A percentile compares a stretch with the other conserved stretches of the same genome.
phyloP scores from a whole-genome alignment of 1,140 invertebrate species.

The Zaprionus capensis region DNA sequence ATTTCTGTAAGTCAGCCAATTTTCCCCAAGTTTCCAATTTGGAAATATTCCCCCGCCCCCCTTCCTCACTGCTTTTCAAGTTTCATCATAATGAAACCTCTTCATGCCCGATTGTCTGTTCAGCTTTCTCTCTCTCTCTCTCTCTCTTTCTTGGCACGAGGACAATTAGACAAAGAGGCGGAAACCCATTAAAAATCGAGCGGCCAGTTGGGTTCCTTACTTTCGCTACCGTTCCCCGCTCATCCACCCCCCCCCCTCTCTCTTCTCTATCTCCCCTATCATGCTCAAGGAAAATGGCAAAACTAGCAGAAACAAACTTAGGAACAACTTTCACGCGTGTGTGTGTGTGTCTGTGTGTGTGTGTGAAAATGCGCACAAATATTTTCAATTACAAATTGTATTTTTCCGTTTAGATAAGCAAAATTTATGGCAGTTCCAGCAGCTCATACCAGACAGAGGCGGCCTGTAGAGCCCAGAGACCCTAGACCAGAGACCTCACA shows the following conservation, averaged over 20 bases:
- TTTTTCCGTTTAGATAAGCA: conserved; percentile 81
- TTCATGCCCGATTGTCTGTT: neutral
- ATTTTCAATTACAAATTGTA: conserved; percentile 82
- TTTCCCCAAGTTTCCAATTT: neutral
- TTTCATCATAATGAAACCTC: conserved; percentile 1
- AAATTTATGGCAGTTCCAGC: conserved; percentile 71
- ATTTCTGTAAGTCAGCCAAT: neutral
- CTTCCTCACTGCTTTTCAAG: neutral
- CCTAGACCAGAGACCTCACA: conserved; percentile 2
- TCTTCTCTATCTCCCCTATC: neutral
- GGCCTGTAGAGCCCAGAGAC: neutral
- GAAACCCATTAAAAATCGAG: conserved; percentile 53
- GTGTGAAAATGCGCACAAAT: conserved; percentile 59
- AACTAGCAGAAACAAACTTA: conserved; percentile 48
- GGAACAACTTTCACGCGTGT: conserved; percentile 29
- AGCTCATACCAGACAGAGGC: conserved; percentile 12
- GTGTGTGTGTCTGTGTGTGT: conserved; percentile 21
- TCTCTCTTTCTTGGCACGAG: neutral
- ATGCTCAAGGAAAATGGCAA: conserved; percentile 14
- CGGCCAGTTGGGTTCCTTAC: conserved; percentile 23
- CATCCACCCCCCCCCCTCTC: too few relatives aligned
- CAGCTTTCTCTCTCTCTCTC: neutral
- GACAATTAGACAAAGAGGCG: conserved; percentile 50
- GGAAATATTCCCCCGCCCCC: neutral
- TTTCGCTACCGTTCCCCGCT: neutral